Conservation (phyloP, 2,888 invertebrate species). For the Malacosoma neustria region DNA sequence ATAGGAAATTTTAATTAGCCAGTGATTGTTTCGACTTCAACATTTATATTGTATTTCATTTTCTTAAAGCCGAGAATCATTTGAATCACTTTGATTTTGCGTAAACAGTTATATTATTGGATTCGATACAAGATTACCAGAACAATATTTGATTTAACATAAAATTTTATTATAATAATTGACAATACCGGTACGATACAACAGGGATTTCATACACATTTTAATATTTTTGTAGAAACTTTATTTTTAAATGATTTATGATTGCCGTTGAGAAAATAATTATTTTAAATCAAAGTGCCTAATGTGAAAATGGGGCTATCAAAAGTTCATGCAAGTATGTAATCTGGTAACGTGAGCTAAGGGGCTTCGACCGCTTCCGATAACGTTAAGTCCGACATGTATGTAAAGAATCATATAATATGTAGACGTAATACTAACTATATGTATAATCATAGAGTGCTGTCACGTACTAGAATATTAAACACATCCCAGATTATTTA, state of each 20-base stretch:
- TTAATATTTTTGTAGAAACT: too few relatives aligned
- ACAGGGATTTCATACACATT: too few relatives aligned
- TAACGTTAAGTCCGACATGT: conserved; percentile 42
- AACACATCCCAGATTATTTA: too few relatives aligned
- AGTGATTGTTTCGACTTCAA: conserved; percentile 54
- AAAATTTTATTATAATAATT: too few relatives aligned
- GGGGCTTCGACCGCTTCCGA: conserved; percentile 61
- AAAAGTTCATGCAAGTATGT: conserved; percentile 49
- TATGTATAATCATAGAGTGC: too few relatives aligned
- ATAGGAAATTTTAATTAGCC: conserved; percentile 69
- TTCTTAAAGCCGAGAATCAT: conserved; percentile 16
- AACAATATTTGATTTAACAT: not conserved
- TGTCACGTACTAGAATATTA: too few relatives aligned
- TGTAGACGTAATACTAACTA: too few relatives aligned
- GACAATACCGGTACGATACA: too few relatives aligned
- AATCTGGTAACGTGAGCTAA: conserved; percentile 48
- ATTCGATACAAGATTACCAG: not conserved
- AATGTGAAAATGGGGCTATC: conserved; percentile 48
- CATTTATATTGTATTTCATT: conserved; percentile 25
- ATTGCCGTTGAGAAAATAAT: too few relatives aligned
- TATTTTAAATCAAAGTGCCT: conserved; percentile 17
- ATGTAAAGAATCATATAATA: too few relatives aligned
- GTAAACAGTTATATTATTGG: not conserved
- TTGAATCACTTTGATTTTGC: not conserved
- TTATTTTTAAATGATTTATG: too few relatives aligned